Evolutionary conservation across 2,888 invertebrate genomes (phyloP), one percentile per base, ranked within the genome.

Genomic region (Eugnorisma glareosa): DNA sequence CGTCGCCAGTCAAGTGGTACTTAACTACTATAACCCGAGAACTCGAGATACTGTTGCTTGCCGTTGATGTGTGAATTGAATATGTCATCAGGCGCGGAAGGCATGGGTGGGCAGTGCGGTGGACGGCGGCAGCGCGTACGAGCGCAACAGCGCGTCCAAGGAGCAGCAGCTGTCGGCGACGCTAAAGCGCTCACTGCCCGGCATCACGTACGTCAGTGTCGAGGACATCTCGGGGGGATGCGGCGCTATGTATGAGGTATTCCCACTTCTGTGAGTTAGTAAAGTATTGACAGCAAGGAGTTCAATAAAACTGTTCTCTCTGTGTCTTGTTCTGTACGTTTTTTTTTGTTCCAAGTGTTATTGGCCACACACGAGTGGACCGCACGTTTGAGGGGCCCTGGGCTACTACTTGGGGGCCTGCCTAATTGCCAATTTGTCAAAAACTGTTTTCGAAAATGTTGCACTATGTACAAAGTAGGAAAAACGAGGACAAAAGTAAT

Each of bases 151-250:
- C 57, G 89, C 94, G 11, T 91, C 94, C 4, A 96, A 94, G 67
- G 96, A 96, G 80, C 91, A 96, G 81, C 93, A 95, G 83, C 87
- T 96, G 15, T 93, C 95, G 0, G 92, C 93, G 10, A 90, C 89
- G 0, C 86, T 96, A 61, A 93, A 92, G 81, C 93, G 90, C n/a
- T 88, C 95, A 0, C 96, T 98, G 91, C 98, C 98, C 0, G 96
- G 97, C 70, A 98, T 98, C 21, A 97, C 97, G 18, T 94, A 96
- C 67, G 97, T 98, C 75, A 97, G 97, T 90, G 97, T 98, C 1
- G 96, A 97, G 78, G 98, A 98, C 90, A 97, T 98, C 67, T 98
- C 98, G 28, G 98, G 98, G 77, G 98, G 98, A 69, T 98, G 98
- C 92, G 98, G 98, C 3, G 98, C 98, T 28, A 98, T 98, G 98